Evolutionary conservation across 2,113 vertebrate species (phyloP).

Genomic region (Petrocephalus microphthalmus): DNA sequence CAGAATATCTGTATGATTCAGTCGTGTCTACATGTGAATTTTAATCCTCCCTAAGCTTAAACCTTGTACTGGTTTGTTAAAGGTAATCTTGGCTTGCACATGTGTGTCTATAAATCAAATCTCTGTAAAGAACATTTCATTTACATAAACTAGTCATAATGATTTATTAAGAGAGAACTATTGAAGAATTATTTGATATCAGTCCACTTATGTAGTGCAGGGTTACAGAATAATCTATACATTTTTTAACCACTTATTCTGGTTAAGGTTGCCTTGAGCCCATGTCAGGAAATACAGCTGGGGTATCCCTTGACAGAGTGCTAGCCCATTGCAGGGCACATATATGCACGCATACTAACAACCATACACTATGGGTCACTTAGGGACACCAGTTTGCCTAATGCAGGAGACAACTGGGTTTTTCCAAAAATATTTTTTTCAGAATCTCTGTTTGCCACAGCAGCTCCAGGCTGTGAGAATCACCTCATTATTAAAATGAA

Average conservation of each 20-base stretch:
- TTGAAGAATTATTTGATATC: neutral
- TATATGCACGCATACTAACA: neutral
- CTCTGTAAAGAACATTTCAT: neutral
- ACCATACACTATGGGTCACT: neutral
- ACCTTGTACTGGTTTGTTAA: neutral
- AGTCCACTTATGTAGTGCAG: neutral
- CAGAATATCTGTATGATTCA: neutral
- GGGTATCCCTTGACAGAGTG: neutral
- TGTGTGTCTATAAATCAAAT: neutral
- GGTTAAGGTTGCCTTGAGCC: neutral
- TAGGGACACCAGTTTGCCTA: neutral
- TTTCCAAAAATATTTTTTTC: neutral
- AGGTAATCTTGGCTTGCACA: neutral
- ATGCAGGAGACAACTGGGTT: neutral
- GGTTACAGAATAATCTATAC: neutral
- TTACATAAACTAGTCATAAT: neutral
- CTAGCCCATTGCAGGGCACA: neutral
- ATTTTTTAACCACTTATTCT: neutral
- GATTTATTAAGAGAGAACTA: neutral
- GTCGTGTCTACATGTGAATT: neutral
- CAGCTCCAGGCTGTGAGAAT: neutral
- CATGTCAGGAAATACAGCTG: neutral
- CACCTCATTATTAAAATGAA: too few relatives aligned
- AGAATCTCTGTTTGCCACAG: neutral
- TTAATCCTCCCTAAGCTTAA: neutral